These are phyloP conservation scores for Aviceda subcristata DNA, from an alignment of 2,113 vertebrate species.

Conservation along the genomic window DNA sequence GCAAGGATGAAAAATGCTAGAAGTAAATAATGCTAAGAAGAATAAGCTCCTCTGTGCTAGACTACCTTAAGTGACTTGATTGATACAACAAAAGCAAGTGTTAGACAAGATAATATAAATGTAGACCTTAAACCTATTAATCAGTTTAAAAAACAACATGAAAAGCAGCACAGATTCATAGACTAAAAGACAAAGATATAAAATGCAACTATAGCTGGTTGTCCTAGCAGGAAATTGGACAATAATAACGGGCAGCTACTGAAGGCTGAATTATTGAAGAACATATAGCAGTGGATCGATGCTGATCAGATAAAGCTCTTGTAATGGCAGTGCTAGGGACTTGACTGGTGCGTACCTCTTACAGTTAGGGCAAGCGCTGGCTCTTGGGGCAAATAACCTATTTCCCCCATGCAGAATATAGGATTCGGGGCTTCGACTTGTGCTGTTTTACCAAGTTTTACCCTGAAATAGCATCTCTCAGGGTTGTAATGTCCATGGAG, in stretches of 20 bases:
- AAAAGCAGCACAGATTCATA: background rate
- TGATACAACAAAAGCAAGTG: background rate
- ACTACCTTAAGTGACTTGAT: background rate
- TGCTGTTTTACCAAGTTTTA: background rate
- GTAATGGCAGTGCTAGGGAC: background rate
- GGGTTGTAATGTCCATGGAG: background rate
- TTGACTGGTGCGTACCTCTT: background rate
- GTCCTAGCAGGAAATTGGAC: background rate
- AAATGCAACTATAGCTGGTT: background rate
- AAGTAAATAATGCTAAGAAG: slow-evolving; percentile 13
- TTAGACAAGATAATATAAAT: slow-evolving; percentile 38
- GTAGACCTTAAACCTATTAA: slow-evolving; percentile 14
- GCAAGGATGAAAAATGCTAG: slow-evolving; percentile 9
- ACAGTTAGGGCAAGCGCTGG: background rate
- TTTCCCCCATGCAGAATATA: background rate
- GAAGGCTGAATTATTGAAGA: background rate
- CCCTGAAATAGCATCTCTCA: background rate
- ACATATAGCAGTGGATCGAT: background rate
- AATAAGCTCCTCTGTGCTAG: background rate
- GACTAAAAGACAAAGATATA: background rate
- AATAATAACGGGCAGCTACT: background rate
- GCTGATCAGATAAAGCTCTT: background rate
- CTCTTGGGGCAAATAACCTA: background rate
- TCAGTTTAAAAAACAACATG: slow-evolving; percentile 36
- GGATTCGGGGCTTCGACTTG: background rate